Conservation (phyloP, 2,797 vertebrate species). For the Phalloptychus januarius region DNA sequence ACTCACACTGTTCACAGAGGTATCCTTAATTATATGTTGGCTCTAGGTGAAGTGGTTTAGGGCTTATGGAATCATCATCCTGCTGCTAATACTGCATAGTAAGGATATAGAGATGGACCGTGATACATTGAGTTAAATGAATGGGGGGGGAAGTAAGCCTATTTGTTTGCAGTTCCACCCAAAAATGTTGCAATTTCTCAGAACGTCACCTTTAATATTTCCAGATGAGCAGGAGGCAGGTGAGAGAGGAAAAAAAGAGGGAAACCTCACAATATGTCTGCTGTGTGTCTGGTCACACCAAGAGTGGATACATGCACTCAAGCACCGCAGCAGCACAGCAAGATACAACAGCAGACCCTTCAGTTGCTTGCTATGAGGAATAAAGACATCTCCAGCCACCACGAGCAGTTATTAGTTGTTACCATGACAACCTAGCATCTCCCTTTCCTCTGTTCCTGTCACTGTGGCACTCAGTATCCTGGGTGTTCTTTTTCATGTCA, state of each 20-base stretch:
- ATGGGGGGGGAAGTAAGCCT: slow-evolving; percentile 52
- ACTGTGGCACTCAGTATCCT: slow-evolving; percentile 54
- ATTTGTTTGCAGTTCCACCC: slow-evolving; percentile 39
- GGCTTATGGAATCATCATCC: slow-evolving; percentile 57
- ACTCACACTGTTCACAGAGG: slow-evolving; percentile 25
- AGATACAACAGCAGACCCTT: slow-evolving; percentile 53
- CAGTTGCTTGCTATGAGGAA: slow-evolving; percentile 66
- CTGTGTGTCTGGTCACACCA: slow-evolving; percentile 14
- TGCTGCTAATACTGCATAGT: slow-evolving; percentile 41
- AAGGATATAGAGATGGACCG: slow-evolving; percentile 51
- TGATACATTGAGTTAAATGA: slow-evolving; percentile 59
- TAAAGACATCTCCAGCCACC: slow-evolving; percentile 73
- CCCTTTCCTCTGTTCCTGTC: slow-evolving; percentile 67
- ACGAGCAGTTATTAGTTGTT: slow-evolving; percentile 78
- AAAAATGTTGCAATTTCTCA: slow-evolving; percentile 42
- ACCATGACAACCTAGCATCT: slow-evolving; percentile 81
- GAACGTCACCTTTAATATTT: slow-evolving; percentile 43
- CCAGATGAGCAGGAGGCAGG: slow-evolving; percentile 30
- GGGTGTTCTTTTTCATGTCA: slow-evolving; percentile 70
- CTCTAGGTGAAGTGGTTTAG: slow-evolving; percentile 30
- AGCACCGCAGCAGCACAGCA: slow-evolving; percentile 44
- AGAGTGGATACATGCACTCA: slow-evolving; percentile 15
- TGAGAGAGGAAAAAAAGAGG: slow-evolving; percentile 46
- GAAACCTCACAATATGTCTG: slow-evolving; percentile 44
- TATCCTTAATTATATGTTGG: slow-evolving; percentile 37